Base-by-base conservation (phyloP, 2,888 invertebrate genomes). In the Troides helena region DNA sequence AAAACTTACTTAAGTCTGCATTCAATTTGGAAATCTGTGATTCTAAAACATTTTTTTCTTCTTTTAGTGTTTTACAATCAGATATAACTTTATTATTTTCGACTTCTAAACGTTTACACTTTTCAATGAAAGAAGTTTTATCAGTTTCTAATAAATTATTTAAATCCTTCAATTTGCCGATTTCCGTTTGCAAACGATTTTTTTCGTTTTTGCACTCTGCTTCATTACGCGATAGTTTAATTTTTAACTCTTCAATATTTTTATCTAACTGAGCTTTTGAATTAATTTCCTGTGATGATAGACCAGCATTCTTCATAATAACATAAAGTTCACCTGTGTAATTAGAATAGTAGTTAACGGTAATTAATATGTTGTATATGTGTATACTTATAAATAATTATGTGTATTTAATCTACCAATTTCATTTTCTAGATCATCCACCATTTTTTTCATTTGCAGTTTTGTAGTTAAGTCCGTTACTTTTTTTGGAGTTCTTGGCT, bases 391-490 rank as follows among this genome's bases (percentile, higher is more conserved):
- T 43, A 46, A 12, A 46, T 46, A 46, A 14, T 46, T 14, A 46
- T 46, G 12, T 14, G 12, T 50, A 50, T 53, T 30, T 30, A 30
- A 6, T 53, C 8, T 64, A 95, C 96, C 95, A 74, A 98, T 96
- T 93, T 98, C 98, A 80, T 94, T 96, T 87, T 98, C 98, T 76
- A 98, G 91, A 74, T 98, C 98, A 71, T 96, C 96, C 2, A 98
- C 95, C 95, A 97, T 96, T 79, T 95, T 96, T 77, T 96, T 97
- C 78, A 97, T 88, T 85, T 96, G 95, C 63, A 95, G 82, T 86
- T 96, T 96, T 1, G 96, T 95, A 43, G 95, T 95, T 65, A 94
- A 87, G 79, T 97, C 96, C 10, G 95, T 95, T 12, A 95, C 93
- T 79, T 95, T 95, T 80, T 96, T 96, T 5, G 96, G 94, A n/a